Conservation (phyloP, 2,888 invertebrate genomes). For the Pyrrhia umbra region DNA sequence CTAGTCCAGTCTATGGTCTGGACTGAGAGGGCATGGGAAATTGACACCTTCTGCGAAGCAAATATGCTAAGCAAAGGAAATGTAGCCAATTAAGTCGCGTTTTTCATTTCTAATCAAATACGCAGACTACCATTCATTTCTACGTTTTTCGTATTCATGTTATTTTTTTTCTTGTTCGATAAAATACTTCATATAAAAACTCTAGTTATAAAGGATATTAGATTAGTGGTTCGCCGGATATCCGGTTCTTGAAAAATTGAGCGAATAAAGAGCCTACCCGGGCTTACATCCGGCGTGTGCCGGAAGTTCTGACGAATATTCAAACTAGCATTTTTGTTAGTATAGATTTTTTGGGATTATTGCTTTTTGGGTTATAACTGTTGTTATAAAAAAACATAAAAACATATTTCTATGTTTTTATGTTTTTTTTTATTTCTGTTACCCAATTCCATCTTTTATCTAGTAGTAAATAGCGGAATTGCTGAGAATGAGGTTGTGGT, state of each 20-base stretch:
- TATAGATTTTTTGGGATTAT: background rate
- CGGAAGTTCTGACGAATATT: conserved; percentile 8
- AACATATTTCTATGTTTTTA: too few species aligned
- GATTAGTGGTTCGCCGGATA: conserved; percentile 23
- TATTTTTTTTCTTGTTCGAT: background rate
- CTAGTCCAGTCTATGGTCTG: too few species aligned
- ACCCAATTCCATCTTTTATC: too few species aligned
- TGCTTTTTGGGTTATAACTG: background rate
- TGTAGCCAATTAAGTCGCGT: too few species aligned
- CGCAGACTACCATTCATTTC: background rate
- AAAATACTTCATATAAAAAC: conserved; percentile 12
- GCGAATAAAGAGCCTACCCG: conserved; percentile 21
- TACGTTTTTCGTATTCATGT: too few species aligned
- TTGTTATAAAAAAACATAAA: too few species aligned
- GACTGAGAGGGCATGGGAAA: too few species aligned
- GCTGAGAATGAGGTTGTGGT: too few species aligned
- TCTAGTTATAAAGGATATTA: conserved; percentile 29
- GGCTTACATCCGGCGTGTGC: conserved; percentile 25
- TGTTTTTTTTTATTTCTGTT: too few species aligned
- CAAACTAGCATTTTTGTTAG: conserved; percentile 3
- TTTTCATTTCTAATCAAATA: background rate
- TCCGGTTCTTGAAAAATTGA: conserved; percentile 36
- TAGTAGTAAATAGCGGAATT: too few species aligned
- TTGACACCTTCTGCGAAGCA: too few species aligned
- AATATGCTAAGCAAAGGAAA: too few species aligned